Base-by-base conservation (phyloP, 2,888 invertebrate genomes). In the Amphiduros pacificus region DNA sequence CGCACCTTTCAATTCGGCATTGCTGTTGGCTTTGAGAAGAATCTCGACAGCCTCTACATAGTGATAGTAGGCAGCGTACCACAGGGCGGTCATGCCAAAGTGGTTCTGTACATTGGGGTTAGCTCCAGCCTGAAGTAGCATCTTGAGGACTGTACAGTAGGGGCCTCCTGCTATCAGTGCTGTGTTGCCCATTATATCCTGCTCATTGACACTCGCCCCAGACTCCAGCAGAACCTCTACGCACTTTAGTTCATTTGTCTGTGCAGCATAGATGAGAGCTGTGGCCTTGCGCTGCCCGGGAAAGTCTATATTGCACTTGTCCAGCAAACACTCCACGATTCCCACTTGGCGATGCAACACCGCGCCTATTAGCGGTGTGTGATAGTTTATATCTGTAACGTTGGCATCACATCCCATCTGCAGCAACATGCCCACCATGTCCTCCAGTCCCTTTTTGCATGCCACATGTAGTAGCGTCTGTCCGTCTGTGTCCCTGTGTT, bases 31-130 rank as follows among this genome's bases (percentile, higher is more conserved):
- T 6, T 36, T 40, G 1, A 55, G 41, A 24, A 55, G 55, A 6
- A 55, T 24, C 28, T 20, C 27, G 17, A 41, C 26, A 5, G 26
- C 27, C n/a, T 24, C 2, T 17, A 28, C 6, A 24, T 55, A 55
- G 17, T 55, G 14, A 36, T 55, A 41, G 27, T 41, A 55, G 2
- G 55, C 41, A 14, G 55, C 55, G 20, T 32, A 55, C 55, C 55
- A 55, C 27, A 55, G 26, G 1, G 55, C 40, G 9, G 55, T 55
- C 55, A 55, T 55, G 41, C 55, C 55, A 27, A 41, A 55, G 55
- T 55, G 24, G 26, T 55, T 55, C 27, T 55, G 55, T 26, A 55
- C 9, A 28, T 55, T 41, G 24, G 22, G 24, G 41, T 55, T 41
- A 41, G 36, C 36, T 11, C 55, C 55, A 41, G 36, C 14, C 1